Base-by-base conservation (phyloP, 2,113 vertebrate genomes). In the Passerina amoena region DNA sequence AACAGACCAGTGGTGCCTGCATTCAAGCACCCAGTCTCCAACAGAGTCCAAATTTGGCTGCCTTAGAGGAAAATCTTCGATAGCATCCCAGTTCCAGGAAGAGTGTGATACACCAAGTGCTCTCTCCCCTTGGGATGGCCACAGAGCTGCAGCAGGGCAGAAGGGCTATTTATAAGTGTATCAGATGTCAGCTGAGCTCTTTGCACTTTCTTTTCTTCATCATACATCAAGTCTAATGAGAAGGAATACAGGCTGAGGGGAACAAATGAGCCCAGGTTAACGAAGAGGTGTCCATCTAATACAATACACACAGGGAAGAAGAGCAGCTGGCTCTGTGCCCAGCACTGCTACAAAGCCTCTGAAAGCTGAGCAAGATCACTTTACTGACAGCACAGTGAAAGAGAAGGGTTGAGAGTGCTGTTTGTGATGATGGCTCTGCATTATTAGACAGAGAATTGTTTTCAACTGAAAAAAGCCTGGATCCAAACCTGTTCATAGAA, bases 81-180 rank as follows among this genome's bases (percentile, higher is more conserved):
- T 79, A 94, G 94, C 90, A 89, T 91, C 92, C 83, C 60, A 79
- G 38, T 91, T 96, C 83, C 82, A 96, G 71, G 78, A 94, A 94
- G 68, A 92, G 64, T 1, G n/a, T 37, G 71, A 51, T 31, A 84
- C 31, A 12, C 44, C 1, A 3, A 70, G 65, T 50, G 90, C 79
- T 85, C 54, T 40, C 69, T 94, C 69, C 12, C 4, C 2, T 22
- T 68, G 18, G 69, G 82, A 73, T n/a, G 71, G 95, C 81, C 92
- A 50, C 81, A 84, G 93, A 63, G 30, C 42, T 2, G 1, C 11
- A 86, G 70, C 78, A 82, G 95, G 69, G 90, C 94, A 95, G 81
- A 40, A 68, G 30, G 61, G 85, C 90, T 96, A 94, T 96, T 96
- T 95, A 96, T 91, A 96, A 94, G 59, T 54, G 11, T 94, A 95